Percentiles rank a stretch among this genome's conserved stretches.
These are phyloP conservation scores for Phaonia tiefii DNA, from an alignment of 2,888 invertebrate genomes.

Conservation along the genomic window DNA sequence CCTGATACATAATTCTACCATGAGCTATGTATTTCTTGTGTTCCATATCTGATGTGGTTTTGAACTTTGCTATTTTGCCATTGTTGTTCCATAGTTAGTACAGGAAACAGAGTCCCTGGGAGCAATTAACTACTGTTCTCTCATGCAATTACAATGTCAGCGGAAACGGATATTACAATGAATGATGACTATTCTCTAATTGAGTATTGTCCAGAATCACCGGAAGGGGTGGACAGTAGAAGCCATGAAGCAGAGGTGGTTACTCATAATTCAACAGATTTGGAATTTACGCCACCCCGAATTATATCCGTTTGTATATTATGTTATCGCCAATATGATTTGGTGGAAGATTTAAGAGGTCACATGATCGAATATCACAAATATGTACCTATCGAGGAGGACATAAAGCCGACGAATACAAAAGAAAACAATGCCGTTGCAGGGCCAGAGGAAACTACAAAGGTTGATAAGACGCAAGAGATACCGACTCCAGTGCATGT, in stretches of 20 bases:
- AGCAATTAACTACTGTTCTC: no score
- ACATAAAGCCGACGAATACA: constrained; percentile 37
- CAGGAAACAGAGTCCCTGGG: constrained; percentile 17
- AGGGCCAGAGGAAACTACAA: background rate
- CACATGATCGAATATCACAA: constrained; percentile 79
- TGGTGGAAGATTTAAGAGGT: constrained; percentile 75
- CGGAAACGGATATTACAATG: background rate
- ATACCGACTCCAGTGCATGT: constrained; percentile 55
- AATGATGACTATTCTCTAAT: constrained; percentile 63
- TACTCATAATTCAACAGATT: background rate
- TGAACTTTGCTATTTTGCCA: background rate
- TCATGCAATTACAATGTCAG: constrained; percentile 53
- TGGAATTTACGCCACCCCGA: constrained; percentile 42
- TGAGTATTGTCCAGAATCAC: constrained; percentile 55
- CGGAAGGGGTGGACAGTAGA: background rate
- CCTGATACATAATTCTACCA: no score
- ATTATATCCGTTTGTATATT: constrained; percentile 72
- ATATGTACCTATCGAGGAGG: constrained; percentile 64
- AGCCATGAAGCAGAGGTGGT: constrained; percentile 17
- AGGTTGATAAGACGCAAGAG: background rate
- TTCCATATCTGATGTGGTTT: no score
- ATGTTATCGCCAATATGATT: constrained; percentile 68
- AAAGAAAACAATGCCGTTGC: background rate
- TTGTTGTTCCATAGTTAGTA: background rate
- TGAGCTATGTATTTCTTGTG: no score